Evolutionary conservation across 2,888 invertebrate species (phyloP).

Genomic region (Drosophila basisetae): DNA sequence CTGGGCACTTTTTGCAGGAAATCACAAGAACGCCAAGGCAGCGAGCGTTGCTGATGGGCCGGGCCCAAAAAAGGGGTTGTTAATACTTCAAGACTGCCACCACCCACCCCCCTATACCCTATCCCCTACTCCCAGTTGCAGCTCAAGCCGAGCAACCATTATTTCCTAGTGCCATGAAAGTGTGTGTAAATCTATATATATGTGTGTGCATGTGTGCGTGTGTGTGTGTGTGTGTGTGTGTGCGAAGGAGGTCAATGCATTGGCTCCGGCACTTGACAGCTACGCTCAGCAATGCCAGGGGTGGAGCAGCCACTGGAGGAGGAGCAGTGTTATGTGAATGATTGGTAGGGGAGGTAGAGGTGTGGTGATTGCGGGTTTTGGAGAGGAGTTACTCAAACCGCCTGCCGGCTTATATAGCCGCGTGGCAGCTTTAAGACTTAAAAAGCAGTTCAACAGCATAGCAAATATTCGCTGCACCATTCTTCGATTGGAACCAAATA

Average conservation of each 20-base stretch:
- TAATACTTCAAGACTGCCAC: slow-evolving; percentile 5
- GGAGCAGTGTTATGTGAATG: background rate
- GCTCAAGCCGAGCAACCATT: slow-evolving; percentile 61
- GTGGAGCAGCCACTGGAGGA: slow-evolving; percentile 10
- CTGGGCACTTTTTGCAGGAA: slow-evolving; percentile 74
- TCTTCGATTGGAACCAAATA: background rate
- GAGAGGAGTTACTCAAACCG: slow-evolving; percentile 15
- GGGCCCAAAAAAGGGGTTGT: slow-evolving; percentile 50
- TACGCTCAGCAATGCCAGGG: slow-evolving; percentile 35
- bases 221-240: slow-evolving; percentile 36
- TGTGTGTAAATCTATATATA: slow-evolving; percentile 41
- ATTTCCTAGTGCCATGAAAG: slow-evolving; percentile 68
- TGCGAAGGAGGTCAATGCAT: slow-evolving; percentile 75
- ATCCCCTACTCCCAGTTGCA: slow-evolving; percentile 7
- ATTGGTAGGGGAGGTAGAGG: background rate
- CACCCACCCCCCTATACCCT: background rate
- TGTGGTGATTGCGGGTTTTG: background rate
- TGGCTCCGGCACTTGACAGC: slow-evolving; percentile 63
- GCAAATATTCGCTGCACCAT: slow-evolving; percentile 6
- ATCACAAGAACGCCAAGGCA: slow-evolving; percentile 58
- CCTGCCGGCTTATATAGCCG: slow-evolving; percentile 6
- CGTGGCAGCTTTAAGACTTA: slow-evolving; percentile 27
- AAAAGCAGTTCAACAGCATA: slow-evolving; percentile 5
- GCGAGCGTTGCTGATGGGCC: slow-evolving; percentile 20
- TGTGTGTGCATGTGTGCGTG: slow-evolving; percentile 26